Evolutionary conservation across 2,888 invertebrate species (phyloP).

Genomic region (Trichogramma dendrolimi): DNA sequence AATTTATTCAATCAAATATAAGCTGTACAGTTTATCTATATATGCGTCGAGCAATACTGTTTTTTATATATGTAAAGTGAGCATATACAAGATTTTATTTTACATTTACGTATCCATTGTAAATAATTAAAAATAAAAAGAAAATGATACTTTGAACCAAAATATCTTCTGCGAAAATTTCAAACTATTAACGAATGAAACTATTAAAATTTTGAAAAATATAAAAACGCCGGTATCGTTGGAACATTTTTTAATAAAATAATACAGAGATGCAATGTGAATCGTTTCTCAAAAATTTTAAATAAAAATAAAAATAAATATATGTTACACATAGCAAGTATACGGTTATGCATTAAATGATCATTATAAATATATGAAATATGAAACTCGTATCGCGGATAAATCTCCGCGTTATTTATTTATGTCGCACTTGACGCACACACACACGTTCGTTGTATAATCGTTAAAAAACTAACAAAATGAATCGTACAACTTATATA

Average conservation of each 20-base stretch:
- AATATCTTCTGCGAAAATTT: neutral
- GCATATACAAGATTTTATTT: too few species aligned
- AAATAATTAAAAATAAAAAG: neutral
- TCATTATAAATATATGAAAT: neutral
- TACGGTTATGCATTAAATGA: too few species aligned
- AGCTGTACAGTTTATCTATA: slow-evolving; percentile 5
- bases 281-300: too few species aligned
- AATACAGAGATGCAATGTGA: too few species aligned
- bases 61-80: slow-evolving; percentile 3
- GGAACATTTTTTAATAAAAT: too few species aligned
- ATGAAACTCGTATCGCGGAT: slow-evolving; percentile 21
- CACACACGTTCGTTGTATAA: slow-evolving; percentile 21
- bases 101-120: too few species aligned
- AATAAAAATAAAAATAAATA: too few species aligned
- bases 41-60: slow-evolving; percentile 19
- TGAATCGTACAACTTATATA: neutral
- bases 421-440: slow-evolving; percentile 29
- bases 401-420: slow-evolving; percentile 21
- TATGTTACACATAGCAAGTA: too few species aligned
- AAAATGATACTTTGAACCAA: neutral
- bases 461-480: slow-evolving; percentile 18
- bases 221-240: too few species aligned
- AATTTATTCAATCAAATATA: slow-evolving; percentile 6
- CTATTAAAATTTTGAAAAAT: too few species aligned
- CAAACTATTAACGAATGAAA: too few species aligned